Percentiles rank a stretch among this genome's conserved stretches.
Evolutionary conservation across 2,797 vertebrate genomes (phyloP).

Genomic region (Phalloptychus januarius): DNA sequence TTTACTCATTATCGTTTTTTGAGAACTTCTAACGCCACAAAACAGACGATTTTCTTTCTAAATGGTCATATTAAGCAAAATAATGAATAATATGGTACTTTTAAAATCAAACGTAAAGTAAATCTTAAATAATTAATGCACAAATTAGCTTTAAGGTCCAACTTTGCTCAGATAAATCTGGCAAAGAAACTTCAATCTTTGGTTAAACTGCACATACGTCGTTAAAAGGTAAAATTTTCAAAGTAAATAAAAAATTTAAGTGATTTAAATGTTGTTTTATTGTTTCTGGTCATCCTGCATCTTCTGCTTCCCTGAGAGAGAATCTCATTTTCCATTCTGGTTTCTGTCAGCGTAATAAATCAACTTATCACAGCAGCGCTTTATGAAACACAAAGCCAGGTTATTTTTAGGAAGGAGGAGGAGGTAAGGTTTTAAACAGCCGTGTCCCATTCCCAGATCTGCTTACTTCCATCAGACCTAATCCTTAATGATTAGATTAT

Average conservation of each 20-base stretch:
- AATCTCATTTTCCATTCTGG: conserved; percentile 39
- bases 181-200: conserved; percentile 24
- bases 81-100: neutral
- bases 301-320: conserved; percentile 20
- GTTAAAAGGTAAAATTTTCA: neutral
- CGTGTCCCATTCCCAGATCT: conserved; percentile 43
- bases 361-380: conserved; percentile 36
- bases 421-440: conserved; percentile 9
- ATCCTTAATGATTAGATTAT: conserved; percentile 40
- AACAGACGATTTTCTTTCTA: neutral
- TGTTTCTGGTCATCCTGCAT: neutral
- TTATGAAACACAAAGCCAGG: conserved; percentile 51
- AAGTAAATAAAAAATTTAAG: neutral
- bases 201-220: conserved; percentile 21
- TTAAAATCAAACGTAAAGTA: neutral
- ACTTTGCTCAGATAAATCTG: conserved; percentile 11
- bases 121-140: neutral
- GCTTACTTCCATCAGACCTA: conserved; percentile 38
- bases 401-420: conserved; percentile 48
- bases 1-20: neutral
- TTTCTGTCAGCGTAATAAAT: conserved; percentile 52
- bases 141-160: neutral
- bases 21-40: neutral
- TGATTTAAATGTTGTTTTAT: neutral
- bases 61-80: neutral